Percentiles rank a stretch among this genome's conserved stretches.
These are phyloP conservation scores for Cherax quadricarinatus DNA, from an alignment of 1,140 invertebrate species.

Conservation along the genomic window DNA sequence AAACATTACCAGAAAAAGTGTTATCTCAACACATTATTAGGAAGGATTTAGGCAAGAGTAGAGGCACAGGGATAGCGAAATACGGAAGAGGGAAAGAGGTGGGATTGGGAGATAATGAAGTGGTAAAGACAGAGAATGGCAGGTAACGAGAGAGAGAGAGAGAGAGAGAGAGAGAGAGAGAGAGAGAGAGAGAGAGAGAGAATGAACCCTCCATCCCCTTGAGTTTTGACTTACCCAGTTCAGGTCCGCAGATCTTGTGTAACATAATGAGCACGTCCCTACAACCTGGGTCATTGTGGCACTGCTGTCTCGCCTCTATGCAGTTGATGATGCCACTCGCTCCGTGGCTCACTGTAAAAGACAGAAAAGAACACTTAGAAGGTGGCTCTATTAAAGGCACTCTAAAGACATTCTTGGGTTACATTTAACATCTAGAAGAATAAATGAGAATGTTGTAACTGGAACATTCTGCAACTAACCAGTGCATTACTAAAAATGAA, in stretches of 20 bases:
- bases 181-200: conserved; percentile 26
- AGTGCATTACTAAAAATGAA: too few relatives aligned
- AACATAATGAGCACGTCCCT: conserved; percentile 54
- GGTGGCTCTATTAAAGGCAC: background rate
- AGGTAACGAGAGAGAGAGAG: too few relatives aligned
- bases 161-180: conserved; percentile 23
- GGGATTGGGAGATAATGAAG: too few relatives aligned
- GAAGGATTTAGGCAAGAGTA: too few relatives aligned
- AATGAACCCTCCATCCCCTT: background rate
- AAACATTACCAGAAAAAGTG: too few relatives aligned
- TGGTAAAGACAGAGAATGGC: too few relatives aligned
- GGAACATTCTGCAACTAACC: too few relatives aligned
- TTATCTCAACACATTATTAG: too few relatives aligned
- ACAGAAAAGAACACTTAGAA: background rate
- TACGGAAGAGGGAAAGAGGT: too few relatives aligned
- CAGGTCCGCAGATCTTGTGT: conserved; percentile 68
- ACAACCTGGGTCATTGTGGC: conserved; percentile 56
- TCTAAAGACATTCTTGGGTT: background rate
- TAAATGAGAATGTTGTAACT: too few relatives aligned
- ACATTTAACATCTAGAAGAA: too few relatives aligned
- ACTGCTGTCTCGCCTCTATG: conserved; percentile 58
- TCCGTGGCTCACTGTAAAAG: conserved; percentile 41
- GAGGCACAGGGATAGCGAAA: too few relatives aligned
- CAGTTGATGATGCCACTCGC: conserved; percentile 63
- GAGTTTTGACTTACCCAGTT: conserved; percentile 44